These are phyloP conservation scores for Cataglyphis rosenhaueri DNA, from an alignment of 2,888 invertebrate species.

Conservation along the genomic window DNA sequence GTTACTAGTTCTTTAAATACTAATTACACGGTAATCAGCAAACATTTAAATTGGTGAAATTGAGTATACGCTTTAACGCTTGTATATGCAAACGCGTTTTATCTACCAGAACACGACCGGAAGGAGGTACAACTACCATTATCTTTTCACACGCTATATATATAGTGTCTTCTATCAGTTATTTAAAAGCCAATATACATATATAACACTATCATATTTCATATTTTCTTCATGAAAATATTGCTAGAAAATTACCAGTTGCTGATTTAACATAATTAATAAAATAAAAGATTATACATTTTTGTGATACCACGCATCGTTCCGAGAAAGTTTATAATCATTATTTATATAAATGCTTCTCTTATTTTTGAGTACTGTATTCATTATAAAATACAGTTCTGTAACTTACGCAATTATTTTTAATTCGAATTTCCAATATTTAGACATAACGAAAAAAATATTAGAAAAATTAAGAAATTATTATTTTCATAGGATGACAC, in stretches of 20 bases:
- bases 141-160: neutral
- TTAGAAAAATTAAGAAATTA: neutral
- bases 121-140: slow-evolving; percentile 2
- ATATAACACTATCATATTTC: neutral
- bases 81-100: slow-evolving; percentile 33
- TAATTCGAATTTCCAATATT: neutral
- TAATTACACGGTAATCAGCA: slow-evolving; percentile 45
- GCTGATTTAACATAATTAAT: neutral
- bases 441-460: neutral
- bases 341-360: neutral
- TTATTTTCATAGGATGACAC: neutral
- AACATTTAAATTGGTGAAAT: slow-evolving; percentile 29
- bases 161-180: neutral
- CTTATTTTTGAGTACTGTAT: neutral
- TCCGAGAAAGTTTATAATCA: neutral
- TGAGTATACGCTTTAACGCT: neutral
- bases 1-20: slow-evolving; percentile 38
- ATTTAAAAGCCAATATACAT: neutral
- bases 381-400: neutral
- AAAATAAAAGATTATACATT: neutral
- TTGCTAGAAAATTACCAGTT: neutral
- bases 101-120: slow-evolving; percentile 1
- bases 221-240: neutral
- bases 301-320: neutral
- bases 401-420: neutral